Base-by-base conservation (phyloP, 2,888 invertebrate genomes). In the Pomacea canaliculata region DNA sequence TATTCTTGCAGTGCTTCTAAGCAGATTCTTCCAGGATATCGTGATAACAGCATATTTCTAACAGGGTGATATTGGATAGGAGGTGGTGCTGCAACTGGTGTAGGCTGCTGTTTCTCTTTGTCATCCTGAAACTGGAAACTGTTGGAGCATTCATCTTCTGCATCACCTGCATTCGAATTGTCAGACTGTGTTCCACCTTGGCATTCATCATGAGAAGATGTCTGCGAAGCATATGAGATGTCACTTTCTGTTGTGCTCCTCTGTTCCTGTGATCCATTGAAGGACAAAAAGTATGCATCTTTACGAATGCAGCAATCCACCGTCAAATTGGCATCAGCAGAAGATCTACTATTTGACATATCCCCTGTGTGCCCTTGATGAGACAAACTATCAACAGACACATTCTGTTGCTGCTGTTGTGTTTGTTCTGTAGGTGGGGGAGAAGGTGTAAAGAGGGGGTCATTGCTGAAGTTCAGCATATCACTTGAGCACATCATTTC, bases 401-500 rank as follows among this genome's bases (percentile, higher is more conserved):
- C 71, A 48, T 71, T 71, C 56, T 79, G 80, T 12, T 75, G 73
- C 67, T 77, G 69, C 23, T n/a, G 63, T 85, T 9, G 84, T 83
- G 23, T 76, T 23, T 82, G 49, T 10, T 69, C 69, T 13, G 37
- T 81, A 46, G 77, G 76, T 9, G 85, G 83, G 5, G 85, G 86
- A 10, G 86, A 84, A n/a, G 88, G 87, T 16, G 88, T 87, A 76
- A 88, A 88, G n/a, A 88, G 76, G 12, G 87, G 87, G n/a, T 86
- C 86, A 78, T 85, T 85, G 80, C 86, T 86, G 63, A 88, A 83
- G 49, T 88, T 86, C 10, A 88, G 79, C 83, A 88, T 83, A 74
- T 88, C 88, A 84, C 88, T 88, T 9, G 88, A 88, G 62, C 86
- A 87, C 85, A 88, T 85, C 84, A 87, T 86, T 68, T 88, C 87